Evolutionary conservation across 2,888 invertebrate genomes (phyloP).

Genomic region (Lottia gigantea): DNA sequence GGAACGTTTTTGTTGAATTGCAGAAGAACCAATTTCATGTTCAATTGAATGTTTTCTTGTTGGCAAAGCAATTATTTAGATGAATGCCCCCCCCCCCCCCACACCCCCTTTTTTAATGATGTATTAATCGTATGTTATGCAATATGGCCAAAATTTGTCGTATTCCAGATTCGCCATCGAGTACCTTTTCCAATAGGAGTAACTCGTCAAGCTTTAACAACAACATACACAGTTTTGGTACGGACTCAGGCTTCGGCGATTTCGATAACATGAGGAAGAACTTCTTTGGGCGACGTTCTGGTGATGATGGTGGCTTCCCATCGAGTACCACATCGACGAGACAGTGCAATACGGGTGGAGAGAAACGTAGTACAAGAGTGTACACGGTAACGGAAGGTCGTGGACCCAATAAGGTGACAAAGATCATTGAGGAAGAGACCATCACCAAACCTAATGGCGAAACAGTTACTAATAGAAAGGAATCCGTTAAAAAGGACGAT

Average conservation of each 20-base stretch:
- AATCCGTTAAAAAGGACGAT: conserved; percentile 43
- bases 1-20: too few relatives aligned
- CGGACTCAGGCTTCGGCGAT: neutral
- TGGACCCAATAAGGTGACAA: conserved; percentile 38
- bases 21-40: too few relatives aligned
- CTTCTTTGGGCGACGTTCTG: conserved; percentile 22
- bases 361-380: conserved; percentile 26
- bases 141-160: too few relatives aligned
- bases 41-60: too few relatives aligned
- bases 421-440: conserved; percentile 60
- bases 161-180: too few relatives aligned
- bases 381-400: conserved; percentile 39
- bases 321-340: conserved; percentile 25
- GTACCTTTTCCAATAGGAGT: too few relatives aligned
- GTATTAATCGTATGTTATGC: too few relatives aligned
- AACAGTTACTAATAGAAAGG: conserved; percentile 49
- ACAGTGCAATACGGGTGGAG: conserved; percentile 13
- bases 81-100: too few relatives aligned
- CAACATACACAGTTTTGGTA: neutral
- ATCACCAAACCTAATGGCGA: conserved; percentile 54
- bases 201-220: neutral
- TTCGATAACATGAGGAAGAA: conserved; percentile 17
- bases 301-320: conserved; percentile 26
- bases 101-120: too few relatives aligned
- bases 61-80: too few relatives aligned